Base-by-base conservation (phyloP, 2,113 vertebrate species). In the Vireo altiloquus region DNA sequence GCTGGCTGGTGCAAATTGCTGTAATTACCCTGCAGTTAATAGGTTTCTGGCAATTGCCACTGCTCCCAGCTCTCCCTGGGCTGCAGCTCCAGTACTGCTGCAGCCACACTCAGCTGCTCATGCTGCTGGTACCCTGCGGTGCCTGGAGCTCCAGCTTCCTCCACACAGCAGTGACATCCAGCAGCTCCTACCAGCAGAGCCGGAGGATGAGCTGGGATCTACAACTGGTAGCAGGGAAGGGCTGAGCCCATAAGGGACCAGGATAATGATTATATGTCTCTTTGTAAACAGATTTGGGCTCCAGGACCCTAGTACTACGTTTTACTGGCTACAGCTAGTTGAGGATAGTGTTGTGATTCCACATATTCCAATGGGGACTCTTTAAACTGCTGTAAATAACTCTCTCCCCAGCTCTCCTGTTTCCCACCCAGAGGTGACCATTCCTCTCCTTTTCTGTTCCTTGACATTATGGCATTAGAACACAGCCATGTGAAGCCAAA, bases 391-490 rank as follows among this genome's bases (percentile, higher is more conserved):
- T 75, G 25, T 53, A 28, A 90, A 50, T n/a, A 31, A 21, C n/a
- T 76, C 15, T 46, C 47, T 74, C 24, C 7, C 5, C 6, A 19
- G 8, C 13, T 39, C 40, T 78, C 10, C 33, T 37, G 4, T 69
- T 91, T 77, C 28, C 23, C 20, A 74, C 33, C 8, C 7, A 10
- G 8, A 27, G 46, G 24, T 65, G 81, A 33, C 80, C 17, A 11
- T 44, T 46, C 53, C n/a, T 46, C 8, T 56, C 50, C 54, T 81
- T 52, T 87, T 52, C 35, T 83, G 18, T 64, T 28, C 59, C 16
- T 6, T 2, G 2, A 14, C 0, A 1, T 64, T 71, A 28, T 0
- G 0, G 33, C 64, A 40, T 76, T 60, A 69, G n/a, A 91, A 46
- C 54, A 89, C 37, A 87, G 37, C 40, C 2, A 2, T 16, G 6